phyloP scores from a whole-genome alignment of 2,113 vertebrate genomes.

The Nothobranchius furzeri region DNA sequence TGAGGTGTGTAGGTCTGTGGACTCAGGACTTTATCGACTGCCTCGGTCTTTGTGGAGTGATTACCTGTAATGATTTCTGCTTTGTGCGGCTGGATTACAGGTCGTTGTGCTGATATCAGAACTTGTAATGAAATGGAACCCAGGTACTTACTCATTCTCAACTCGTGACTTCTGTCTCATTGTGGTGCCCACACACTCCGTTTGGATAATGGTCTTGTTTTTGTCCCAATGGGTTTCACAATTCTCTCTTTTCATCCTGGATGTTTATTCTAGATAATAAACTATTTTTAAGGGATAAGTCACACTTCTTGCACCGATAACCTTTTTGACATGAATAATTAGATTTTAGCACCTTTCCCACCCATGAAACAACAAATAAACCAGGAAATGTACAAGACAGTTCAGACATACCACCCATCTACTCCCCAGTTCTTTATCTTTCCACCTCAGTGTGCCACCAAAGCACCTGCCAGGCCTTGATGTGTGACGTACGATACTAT shows the following conservation, averaged over 20 bases:
- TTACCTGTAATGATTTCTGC: constrained; percentile 57
- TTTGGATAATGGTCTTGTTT: constrained; percentile 45
- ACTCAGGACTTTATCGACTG: constrained; percentile 7
- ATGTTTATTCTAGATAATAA: constrained; percentile 11
- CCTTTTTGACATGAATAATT: neutral
- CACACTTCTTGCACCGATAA: neutral
- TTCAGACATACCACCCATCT: neutral
- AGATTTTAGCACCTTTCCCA: too few species aligned
- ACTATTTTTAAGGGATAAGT: neutral
- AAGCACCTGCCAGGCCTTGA: constrained; percentile 21
- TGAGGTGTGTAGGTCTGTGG: constrained; percentile 6
- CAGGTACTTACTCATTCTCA: constrained; percentile 1
- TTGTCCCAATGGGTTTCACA: constrained; percentile 41
- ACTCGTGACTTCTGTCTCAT: constrained; percentile 63
- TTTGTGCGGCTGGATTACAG: constrained; percentile 57
- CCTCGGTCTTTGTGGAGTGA: constrained; percentile 21
- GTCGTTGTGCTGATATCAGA: constrained; percentile 37
- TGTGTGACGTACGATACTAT: constrained; percentile 32
- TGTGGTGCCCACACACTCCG: constrained; percentile 30
- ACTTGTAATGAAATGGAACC: constrained; percentile 28
- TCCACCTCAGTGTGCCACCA: neutral
- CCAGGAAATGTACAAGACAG: too few species aligned
- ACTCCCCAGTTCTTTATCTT: constrained; percentile 11
- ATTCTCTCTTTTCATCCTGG: constrained; percentile 21
- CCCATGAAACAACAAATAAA: too few species aligned